Conservation (phyloP, 2,797 vertebrate genomes). For the Acridotheres tristis region DNA sequence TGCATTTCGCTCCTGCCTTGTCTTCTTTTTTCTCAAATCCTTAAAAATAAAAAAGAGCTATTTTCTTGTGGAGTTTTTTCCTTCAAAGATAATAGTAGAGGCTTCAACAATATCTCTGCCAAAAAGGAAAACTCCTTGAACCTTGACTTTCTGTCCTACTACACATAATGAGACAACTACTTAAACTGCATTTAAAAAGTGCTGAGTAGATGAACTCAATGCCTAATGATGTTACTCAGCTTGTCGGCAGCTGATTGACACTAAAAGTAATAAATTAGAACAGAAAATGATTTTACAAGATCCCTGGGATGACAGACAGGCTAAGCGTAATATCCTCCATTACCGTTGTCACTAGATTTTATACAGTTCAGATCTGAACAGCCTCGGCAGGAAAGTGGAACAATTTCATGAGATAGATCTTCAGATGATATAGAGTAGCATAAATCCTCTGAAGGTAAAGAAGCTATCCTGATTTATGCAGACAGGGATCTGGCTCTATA, state of each 20-base stretch:
- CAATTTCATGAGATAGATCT: constrained; percentile 73
- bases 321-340: constrained; percentile 81
- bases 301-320: constrained; percentile 77
- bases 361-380: constrained; percentile 73
- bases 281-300: constrained; percentile 83
- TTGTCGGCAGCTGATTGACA: constrained; percentile 81
- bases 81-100: constrained; percentile 46
- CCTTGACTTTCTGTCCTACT: constrained; percentile 80
- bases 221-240: constrained; percentile 81
- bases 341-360: constrained; percentile 78
- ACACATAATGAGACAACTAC: constrained; percentile 86
- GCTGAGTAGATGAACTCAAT: constrained; percentile 83
- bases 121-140: constrained; percentile 73
- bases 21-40: neutral
- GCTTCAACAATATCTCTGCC: constrained; percentile 50
- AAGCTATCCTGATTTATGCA: constrained; percentile 37
- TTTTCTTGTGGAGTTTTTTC: constrained; percentile 17
- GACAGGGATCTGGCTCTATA: constrained; percentile 39
- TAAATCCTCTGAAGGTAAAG: constrained; percentile 59
- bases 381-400: constrained; percentile 66
- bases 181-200: constrained; percentile 82
- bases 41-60: neutral
- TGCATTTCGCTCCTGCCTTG: neutral
- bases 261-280: constrained; percentile 87
- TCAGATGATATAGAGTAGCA: constrained; percentile 28